These are phyloP conservation scores for Rhopalosiphum maidis DNA, from an alignment of 1,140 invertebrate genomes.

Conservation along the genomic window DNA sequence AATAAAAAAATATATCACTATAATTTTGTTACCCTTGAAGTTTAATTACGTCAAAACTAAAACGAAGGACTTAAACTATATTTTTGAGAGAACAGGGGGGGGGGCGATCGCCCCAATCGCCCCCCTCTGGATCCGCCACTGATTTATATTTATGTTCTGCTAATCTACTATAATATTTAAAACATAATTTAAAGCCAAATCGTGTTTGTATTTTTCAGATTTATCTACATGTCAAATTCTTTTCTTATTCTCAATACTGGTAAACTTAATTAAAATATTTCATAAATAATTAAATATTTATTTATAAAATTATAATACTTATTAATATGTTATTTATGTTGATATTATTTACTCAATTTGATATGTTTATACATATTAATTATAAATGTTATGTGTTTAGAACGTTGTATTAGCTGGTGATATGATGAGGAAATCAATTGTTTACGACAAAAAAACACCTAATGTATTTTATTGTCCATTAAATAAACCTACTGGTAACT, in stretches of 20 bases:
- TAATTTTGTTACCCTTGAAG: too few species aligned
- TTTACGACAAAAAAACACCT: conserved; percentile 82
- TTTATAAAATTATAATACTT: background rate
- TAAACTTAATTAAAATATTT: background rate
- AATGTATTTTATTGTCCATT: conserved; percentile 85
- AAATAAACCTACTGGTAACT: conserved; percentile 72
- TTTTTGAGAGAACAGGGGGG: too few species aligned
- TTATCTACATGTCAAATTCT: background rate
- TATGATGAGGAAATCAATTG: conserved; percentile 81
- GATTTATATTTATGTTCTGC: too few species aligned
- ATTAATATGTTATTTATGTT: background rate
- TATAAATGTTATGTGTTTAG: conserved; percentile 56
- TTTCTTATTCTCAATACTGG: conserved; percentile 35
- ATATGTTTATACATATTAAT: background rate
- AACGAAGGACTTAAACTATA: too few species aligned
- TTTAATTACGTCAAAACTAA: too few species aligned
- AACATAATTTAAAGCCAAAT: background rate
- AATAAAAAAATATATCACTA: too few species aligned
- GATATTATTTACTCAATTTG: background rate
- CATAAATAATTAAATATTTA: background rate
- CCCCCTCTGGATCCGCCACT: too few species aligned
- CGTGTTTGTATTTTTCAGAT: conserved; percentile 37
- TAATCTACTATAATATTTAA: background rate
- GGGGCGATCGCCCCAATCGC: too few species aligned
- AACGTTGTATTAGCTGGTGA: conserved; percentile 69